phyloP scores from a whole-genome alignment of 2,113 vertebrate genomes.

The Phaethornis superciliosus region DNA sequence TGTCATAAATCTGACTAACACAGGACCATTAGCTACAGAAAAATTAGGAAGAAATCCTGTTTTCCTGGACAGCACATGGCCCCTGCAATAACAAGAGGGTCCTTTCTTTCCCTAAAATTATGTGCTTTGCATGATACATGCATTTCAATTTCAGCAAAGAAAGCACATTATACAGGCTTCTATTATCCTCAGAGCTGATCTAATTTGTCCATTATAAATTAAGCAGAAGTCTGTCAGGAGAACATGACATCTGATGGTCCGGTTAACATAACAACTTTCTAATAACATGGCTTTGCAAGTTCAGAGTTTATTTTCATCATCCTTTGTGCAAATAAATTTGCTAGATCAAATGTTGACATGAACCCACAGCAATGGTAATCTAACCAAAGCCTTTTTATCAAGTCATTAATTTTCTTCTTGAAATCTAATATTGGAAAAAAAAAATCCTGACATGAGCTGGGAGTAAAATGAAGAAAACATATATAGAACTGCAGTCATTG shows the following conservation, averaged over 20 bases:
- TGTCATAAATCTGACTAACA: background rate
- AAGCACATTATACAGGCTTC: background rate
- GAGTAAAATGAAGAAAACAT: background rate
- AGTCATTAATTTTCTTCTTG: constrained; percentile 1
- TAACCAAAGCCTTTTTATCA: background rate
- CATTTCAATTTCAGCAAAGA: background rate
- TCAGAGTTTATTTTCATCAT: constrained; percentile 28
- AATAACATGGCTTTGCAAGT: constrained; percentile 5
- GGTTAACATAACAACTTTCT: constrained; percentile 35
- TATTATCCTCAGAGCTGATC: background rate
- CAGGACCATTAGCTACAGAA: background rate
- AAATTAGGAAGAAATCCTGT: background rate
- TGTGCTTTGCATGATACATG: background rate
- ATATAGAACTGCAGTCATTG: background rate
- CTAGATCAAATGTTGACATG: constrained; percentile 20
- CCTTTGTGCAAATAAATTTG: constrained; percentile 17
- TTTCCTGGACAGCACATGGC: background rate
- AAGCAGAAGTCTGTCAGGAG: background rate
- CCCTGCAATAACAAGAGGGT: background rate
- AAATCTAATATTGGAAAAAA: constrained; percentile 2
- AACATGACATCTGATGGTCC: constrained; percentile 1
- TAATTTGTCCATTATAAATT: constrained; percentile 21
- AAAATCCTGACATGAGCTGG: background rate
- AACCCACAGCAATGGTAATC: background rate
- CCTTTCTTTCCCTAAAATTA: background rate